A percentile compares a stretch with the other conserved stretches of the same genome.
phyloP scores from a whole-genome alignment of 2,113 vertebrate genomes.

The Scomber japonicus region DNA sequence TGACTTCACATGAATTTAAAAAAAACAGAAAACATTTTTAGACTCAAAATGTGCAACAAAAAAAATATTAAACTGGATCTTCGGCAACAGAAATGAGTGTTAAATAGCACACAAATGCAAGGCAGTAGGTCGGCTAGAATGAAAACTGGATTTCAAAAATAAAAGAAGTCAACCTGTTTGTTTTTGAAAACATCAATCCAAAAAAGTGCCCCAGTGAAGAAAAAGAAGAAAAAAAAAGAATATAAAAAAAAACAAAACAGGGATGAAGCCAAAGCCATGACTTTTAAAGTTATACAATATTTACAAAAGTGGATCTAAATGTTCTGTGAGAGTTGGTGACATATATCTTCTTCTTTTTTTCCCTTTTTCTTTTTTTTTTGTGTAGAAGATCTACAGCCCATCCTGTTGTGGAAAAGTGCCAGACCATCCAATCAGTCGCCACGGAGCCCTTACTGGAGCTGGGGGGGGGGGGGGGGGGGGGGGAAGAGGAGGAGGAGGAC shows the following conservation, averaged over 20 bases:
- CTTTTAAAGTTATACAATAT: slow-evolving; percentile 86
- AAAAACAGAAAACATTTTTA: background rate
- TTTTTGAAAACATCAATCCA: slow-evolving; percentile 69
- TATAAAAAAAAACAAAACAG: background rate
- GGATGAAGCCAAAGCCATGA: slow-evolving; percentile 68
- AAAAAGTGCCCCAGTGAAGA: slow-evolving; percentile 85
- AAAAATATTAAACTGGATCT: slow-evolving; percentile 43
- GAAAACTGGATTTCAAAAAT: slow-evolving; percentile 62
- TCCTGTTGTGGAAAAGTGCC: slow-evolving; percentile 77
- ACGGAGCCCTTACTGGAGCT: slow-evolving; percentile 71
- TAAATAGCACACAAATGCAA: slow-evolving; percentile 77
- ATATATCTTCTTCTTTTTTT: slow-evolving; percentile 12
- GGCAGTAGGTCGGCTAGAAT: slow-evolving; percentile 69
- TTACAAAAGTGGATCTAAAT: slow-evolving; percentile 83
- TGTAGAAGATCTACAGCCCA: slow-evolving; percentile 61
- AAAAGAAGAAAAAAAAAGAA: slow-evolving; percentile 38
- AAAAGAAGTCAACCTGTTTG: slow-evolving; percentile 52
- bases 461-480: slow-evolving; percentile 11
- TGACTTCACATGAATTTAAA: slow-evolving; percentile 35
- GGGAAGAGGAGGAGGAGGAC: background rate
- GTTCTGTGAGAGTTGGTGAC: slow-evolving; percentile 72
- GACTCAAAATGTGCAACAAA: slow-evolving; percentile 23
- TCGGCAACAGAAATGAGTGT: slow-evolving; percentile 61
- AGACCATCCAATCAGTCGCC: slow-evolving; percentile 71
- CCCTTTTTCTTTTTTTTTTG: background rate